Evolutionary conservation across 2,888 invertebrate species (phyloP), one percentile per base, ranked within the genome.

Genomic region (Lepidochrysops patricia): DNA sequence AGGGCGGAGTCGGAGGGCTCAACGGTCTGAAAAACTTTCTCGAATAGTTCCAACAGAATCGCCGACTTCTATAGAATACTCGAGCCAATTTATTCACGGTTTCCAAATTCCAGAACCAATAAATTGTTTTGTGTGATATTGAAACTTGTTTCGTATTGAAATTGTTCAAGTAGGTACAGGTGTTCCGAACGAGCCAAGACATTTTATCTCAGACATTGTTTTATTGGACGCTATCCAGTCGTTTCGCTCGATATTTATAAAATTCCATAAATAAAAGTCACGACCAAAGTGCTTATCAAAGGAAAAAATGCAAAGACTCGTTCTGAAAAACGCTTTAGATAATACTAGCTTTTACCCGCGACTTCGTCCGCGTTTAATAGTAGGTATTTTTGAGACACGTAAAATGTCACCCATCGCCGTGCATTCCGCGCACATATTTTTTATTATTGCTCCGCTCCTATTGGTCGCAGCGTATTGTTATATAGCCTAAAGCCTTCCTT

Each of bases 71-170:
- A 43, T 19, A 59, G 62, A 61, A 62, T 63, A 63, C 62, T 67
- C 60, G 60, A 62, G 60, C 63, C 66, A 65, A 70, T 70, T 69
- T 69, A 68, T 69, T 69, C 67, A 64, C 66, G 65, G 66, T 67
- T 64, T 60, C 60, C 61, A 64, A 63, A 68, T 69, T 63, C 66
- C 70, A 60, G 61, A 57, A 57, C 60, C 67, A 64, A 68, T 68
- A 68, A 69, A 67, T 70, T 68, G 68, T 70, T 70, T 69, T 66
- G 70, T 62, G 70, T 66, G 66, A 64, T 68, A 69, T 69, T 66
- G 67, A 61, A 68, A 69, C 66, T 66, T 64, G 63, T 64, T 68
- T 65, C 64, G 66, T 65, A 69, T 69, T 70, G 68, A 69, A 67
- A 71, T 69, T 68, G 67, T 69, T 69, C 58, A 35, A 58, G 60